phyloP scores from a whole-genome alignment of 2,888 invertebrate genomes.

The Cephus spinipes region DNA sequence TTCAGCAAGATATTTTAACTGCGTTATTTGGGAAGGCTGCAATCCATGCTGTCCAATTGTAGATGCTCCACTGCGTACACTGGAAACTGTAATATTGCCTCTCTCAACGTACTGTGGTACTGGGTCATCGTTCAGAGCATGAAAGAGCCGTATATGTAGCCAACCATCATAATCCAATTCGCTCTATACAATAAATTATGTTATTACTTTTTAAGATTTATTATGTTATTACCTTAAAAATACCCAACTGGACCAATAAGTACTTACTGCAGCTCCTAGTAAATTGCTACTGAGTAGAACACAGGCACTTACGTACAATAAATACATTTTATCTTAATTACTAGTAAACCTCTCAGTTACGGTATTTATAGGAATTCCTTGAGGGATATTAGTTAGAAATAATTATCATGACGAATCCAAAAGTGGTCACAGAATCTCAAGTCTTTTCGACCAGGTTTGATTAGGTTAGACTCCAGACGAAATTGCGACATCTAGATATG shows the following conservation, averaged over 20 bases:
- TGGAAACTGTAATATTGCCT: slow-evolving; percentile 79
- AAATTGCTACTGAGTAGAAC: slow-evolving; percentile 19
- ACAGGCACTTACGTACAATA: slow-evolving; percentile 28
- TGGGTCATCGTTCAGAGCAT: slow-evolving; percentile 72
- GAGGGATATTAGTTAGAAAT: not conserved
- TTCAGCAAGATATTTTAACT: slow-evolving; percentile 74
- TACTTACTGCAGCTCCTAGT: not conserved
- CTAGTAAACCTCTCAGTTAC: not conserved
- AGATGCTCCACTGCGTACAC: slow-evolving; percentile 75
- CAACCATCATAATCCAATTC: slow-evolving; percentile 81
- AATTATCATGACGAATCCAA: not conserved
- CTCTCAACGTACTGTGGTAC: slow-evolving; percentile 73
- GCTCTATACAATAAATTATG: slow-evolving; percentile 62
- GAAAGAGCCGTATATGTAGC: slow-evolving; percentile 78
- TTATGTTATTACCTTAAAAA: not conserved
- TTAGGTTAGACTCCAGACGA: not conserved
- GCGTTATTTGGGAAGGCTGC: slow-evolving; percentile 69
- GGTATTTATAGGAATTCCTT: not conserved
- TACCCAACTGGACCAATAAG: not conserved
- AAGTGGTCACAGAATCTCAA: not conserved
- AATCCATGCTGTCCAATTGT: slow-evolving; percentile 74
- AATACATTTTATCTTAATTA: slow-evolving; percentile 2
- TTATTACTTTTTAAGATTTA: not conserved
- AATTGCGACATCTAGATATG: not conserved
- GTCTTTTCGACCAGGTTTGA: not conserved